Base-by-base conservation (phyloP, 2,113 vertebrate genomes). In the Onychorhynchus coronatus region DNA sequence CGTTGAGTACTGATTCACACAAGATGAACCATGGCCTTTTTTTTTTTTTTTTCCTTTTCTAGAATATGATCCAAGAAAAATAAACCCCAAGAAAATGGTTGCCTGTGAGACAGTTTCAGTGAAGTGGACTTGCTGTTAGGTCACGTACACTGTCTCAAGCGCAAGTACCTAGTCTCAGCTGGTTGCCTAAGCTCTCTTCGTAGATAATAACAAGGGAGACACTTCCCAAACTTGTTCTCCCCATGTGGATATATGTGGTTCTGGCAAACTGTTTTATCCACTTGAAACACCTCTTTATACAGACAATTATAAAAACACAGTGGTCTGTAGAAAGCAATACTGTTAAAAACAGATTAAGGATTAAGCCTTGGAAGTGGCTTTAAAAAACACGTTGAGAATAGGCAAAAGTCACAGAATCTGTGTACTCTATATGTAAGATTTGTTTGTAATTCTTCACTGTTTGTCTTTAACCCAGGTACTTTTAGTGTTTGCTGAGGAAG, bases 401-500 rank as follows among this genome's bases (percentile, higher is more conserved):
- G 55, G 23, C 3, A 31, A 25, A 73, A 82, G 46, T 56, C 28
- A 14, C 37, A 52, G 42, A 47, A 37, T n/a, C 20, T 58, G 25
- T 52, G 9, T 52, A 1, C 31, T 68, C 4, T 28, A 21, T 53
- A 15, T 25, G 5, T 62, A 23, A 52, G 52, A 13, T 13, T 17
- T 39, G 68, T 91, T 61, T 55, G 55, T 88, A 85, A 9, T 90
- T 50, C 50, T 93, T 97, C 93, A 6, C 41, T 95, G 23, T 94
- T 66, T 92, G 83, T 85, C 53, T 96, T 75, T 87, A 55, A 93
- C 83, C 30, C 94, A 99, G 99, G 99, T 99, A 98, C 99, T 99
- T 98, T 98, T 99, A 98, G 99, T 99, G 98, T 99, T 99, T 99
- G 98, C 99, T 98, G 99, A 99, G 98, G 99, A 99, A 84, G 99